Conservation (phyloP, 2,888 invertebrate genomes). For the Pseudeuparius sepicola region DNA sequence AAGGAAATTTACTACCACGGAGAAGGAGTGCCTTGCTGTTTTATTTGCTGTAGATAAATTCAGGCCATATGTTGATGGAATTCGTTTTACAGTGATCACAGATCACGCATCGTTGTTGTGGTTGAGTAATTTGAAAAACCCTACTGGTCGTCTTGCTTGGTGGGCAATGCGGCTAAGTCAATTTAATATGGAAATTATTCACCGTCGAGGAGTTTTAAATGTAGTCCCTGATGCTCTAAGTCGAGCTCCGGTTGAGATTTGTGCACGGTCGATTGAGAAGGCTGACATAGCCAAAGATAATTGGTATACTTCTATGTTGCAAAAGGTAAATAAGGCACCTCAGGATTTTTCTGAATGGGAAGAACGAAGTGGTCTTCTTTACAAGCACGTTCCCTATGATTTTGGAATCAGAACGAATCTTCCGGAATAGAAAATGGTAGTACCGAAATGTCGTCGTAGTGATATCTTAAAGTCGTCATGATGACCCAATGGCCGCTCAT, state of each 20-base stretch:
- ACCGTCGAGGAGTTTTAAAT: slow-evolving; percentile 14
- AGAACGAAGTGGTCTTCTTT: not conserved
- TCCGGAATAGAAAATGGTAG: slow-evolving; percentile 6
- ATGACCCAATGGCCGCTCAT: slow-evolving; percentile 7
- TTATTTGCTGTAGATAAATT: slow-evolving; percentile 10
- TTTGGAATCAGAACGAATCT: slow-evolving; percentile 1
- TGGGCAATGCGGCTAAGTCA: slow-evolving; percentile 13
- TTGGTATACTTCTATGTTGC: not conserved
- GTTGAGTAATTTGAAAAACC: slow-evolving; percentile 11
- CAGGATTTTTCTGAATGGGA: slow-evolving; percentile 3
- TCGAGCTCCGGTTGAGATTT: slow-evolving; percentile 2
- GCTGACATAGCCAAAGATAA: too few relatives aligned
- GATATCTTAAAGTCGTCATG: not conserved
- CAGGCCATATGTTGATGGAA: slow-evolving; percentile 17
- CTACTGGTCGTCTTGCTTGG: slow-evolving; percentile 13
- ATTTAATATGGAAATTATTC: slow-evolving; percentile 17
- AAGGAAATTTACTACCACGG: slow-evolving; percentile 4
- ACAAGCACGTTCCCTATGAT: slow-evolving; percentile 4
- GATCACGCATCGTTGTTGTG: slow-evolving; percentile 8
- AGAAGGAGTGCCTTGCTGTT: slow-evolving; percentile 23
- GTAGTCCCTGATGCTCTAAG: slow-evolving; percentile 14
- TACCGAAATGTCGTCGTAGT: not conserved
- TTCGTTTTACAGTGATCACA: slow-evolving; percentile 9
- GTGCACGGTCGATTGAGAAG: too few relatives aligned
- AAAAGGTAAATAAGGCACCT: not conserved